phyloP scores from a whole-genome alignment of 2,888 invertebrate species.

The Heliconius ethilla region DNA sequence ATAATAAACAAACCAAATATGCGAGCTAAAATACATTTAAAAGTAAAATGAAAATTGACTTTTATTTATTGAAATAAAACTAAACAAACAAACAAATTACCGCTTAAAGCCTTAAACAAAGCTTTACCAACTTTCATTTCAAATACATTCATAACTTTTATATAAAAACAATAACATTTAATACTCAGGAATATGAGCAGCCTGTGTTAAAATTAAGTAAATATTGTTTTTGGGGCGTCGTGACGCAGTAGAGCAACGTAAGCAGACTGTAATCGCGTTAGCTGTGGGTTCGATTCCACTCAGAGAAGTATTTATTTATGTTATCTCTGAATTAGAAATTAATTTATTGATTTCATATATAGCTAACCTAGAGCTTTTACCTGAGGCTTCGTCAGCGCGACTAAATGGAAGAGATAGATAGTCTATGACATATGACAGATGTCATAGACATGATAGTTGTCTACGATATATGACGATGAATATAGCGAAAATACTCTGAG shows the following conservation, averaged over 20 bases:
- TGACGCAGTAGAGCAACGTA: neutral
- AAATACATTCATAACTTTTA: conserved; percentile 4
- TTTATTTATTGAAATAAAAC: neutral
- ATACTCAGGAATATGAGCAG: neutral
- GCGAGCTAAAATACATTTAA: neutral
- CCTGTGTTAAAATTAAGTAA: conserved; percentile 3
- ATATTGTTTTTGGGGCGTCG: neutral
- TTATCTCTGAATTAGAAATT: too few relatives aligned
- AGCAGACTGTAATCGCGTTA: too few relatives aligned
- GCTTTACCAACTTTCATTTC: neutral
- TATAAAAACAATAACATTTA: conserved; percentile 11
- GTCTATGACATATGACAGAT: too few relatives aligned
- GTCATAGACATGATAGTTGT: too few relatives aligned
- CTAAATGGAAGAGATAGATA: too few relatives aligned
- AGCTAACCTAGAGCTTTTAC: too few relatives aligned
- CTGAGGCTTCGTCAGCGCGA: too few relatives aligned
- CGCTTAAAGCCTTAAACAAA: neutral
- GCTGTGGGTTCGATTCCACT: too few relatives aligned
- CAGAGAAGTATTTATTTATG: too few relatives aligned
- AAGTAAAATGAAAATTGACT: neutral
- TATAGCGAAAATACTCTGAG: too few relatives aligned
- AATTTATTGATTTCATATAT: too few relatives aligned
- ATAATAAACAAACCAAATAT: neutral
- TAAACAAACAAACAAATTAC: neutral
- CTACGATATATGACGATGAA: too few relatives aligned